phyloP scores from a whole-genome alignment of 2,113 vertebrate species.

The Grus americana region DNA sequence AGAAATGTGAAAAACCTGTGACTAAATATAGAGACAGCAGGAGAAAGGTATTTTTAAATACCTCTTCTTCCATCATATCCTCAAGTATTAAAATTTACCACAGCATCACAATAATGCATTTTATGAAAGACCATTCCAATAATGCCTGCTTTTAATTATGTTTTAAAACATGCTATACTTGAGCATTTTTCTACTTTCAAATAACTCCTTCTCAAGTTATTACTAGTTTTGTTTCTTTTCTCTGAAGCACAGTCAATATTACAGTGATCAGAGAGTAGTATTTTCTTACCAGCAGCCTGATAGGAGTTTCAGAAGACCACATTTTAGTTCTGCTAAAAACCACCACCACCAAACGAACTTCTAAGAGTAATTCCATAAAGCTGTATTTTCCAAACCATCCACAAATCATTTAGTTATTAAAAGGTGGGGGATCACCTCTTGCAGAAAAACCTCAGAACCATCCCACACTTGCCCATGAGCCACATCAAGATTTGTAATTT shows the following conservation, averaged over 20 bases:
- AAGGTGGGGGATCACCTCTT: neutral
- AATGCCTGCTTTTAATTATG: constrained; percentile 6
- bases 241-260: neutral
- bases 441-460: neutral
- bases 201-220: neutral
- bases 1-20: constrained; percentile 40
- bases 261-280: neutral
- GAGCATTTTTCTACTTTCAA: neutral
- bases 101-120: neutral
- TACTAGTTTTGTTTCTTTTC: neutral
- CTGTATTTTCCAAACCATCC: neutral
- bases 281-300: neutral
- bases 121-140: neutral
- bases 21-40: neutral
- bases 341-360: neutral
- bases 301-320: neutral
- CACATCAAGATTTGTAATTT: neutral
- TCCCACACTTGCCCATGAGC: neutral
- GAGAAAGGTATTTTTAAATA: neutral
- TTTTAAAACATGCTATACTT: neutral
- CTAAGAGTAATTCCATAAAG: neutral
- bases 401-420: neutral
- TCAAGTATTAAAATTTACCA: neutral
- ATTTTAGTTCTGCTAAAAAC: neutral
- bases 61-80: neutral